These are phyloP conservation scores for Auanema sp. DNA, from an alignment of 2,888 invertebrate species.

Conservation along the genomic window DNA sequence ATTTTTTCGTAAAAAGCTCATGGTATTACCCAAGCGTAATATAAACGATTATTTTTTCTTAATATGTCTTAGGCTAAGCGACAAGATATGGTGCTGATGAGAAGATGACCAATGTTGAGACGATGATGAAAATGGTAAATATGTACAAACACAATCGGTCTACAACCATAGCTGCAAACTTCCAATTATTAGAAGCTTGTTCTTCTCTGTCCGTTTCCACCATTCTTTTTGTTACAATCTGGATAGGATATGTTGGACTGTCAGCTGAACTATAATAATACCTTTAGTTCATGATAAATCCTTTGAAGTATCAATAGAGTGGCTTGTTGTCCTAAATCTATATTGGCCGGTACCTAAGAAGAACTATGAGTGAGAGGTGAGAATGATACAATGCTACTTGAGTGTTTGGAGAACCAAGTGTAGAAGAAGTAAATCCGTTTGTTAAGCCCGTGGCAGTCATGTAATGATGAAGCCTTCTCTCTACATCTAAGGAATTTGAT, in stretches of 20 bases:
- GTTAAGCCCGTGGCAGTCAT: conserved; percentile 37
- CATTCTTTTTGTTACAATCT: conserved; percentile 62
- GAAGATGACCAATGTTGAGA: conserved; percentile 59
- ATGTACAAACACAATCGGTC: conserved; percentile 63
- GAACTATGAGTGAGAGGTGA: conserved; percentile 23
- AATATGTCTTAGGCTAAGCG: conserved; percentile 38
- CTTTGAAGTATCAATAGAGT: conserved; percentile 56
- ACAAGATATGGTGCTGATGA: conserved; percentile 63
- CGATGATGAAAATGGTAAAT: conserved; percentile 62
- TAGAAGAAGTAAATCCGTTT: conserved; percentile 29
- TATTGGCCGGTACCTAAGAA: conserved; percentile 21
- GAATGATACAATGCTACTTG: conserved; percentile 18
- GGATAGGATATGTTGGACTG: not conserved
- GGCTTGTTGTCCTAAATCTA: conserved; percentile 56
- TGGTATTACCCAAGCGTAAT: conserved; percentile 1
- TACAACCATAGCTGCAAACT: conserved; percentile 60
- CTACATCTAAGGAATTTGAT: conserved; percentile 53
- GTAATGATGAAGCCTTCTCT: conserved; percentile 48
- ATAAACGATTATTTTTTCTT: not conserved
- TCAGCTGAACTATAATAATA: conserved; percentile 3
- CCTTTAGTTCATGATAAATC: conserved; percentile 61
- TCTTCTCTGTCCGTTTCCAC: conserved; percentile 60
- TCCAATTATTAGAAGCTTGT: conserved; percentile 61
- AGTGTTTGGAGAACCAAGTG: conserved; percentile 16
- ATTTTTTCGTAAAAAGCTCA: conserved; percentile 6